Evolutionary conservation across 2,797 vertebrate genomes (phyloP).

Genomic region (Peromyscus aztecus): DNA sequence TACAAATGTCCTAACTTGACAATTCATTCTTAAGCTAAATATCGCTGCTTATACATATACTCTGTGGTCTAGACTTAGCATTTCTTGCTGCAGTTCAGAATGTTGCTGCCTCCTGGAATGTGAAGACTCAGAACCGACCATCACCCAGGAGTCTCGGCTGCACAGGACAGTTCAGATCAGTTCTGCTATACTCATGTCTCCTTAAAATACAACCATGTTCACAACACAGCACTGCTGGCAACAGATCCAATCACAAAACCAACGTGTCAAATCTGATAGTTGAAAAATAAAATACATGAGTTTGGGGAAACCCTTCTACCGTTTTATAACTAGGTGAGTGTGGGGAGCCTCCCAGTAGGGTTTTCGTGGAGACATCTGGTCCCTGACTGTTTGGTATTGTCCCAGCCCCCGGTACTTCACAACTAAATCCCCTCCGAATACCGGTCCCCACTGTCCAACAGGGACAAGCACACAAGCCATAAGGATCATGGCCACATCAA

Average conservation of each 20-base stretch:
- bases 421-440: background rate
- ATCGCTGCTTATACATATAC: background rate
- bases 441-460: background rate
- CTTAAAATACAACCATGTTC: conserved; percentile 31
- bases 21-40: background rate
- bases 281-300: background rate
- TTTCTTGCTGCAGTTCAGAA: background rate
- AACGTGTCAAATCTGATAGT: background rate
- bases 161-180: background rate
- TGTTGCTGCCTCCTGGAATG: background rate
- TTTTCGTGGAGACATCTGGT: background rate
- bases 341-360: background rate
- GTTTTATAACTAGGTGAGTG: background rate
- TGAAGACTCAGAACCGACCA: background rate
- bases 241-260: conserved; percentile 28
- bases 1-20: background rate
- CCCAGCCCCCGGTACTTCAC: background rate
- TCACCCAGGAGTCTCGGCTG: background rate
- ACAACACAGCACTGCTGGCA: background rate
- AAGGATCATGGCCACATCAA: conserved; percentile 62
- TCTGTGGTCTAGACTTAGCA: background rate
- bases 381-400: background rate
- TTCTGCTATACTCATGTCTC: background rate
- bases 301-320: background rate
- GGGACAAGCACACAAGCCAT: background rate